Conservation (phyloP, 1,140 invertebrate genomes). For the Drosophila orosa region DNA sequence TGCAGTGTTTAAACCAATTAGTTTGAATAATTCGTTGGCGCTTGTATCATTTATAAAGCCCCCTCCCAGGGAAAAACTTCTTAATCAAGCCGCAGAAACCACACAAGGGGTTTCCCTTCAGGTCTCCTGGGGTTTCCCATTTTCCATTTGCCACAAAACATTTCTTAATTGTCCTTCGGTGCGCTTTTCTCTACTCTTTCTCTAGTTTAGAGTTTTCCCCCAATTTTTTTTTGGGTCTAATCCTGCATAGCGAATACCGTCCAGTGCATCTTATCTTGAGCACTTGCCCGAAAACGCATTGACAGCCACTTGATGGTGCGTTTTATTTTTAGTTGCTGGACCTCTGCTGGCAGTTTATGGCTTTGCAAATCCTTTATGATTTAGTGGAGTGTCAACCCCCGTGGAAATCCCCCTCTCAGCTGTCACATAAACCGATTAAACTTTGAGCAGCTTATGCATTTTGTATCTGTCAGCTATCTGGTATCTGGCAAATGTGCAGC, state of each 20-base stretch:
- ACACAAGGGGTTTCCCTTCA: constrained; percentile 24
- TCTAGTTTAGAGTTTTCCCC: neutral
- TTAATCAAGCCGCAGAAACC: constrained; percentile 47
- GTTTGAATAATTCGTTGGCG: constrained; percentile 46
- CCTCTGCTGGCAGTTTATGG: constrained; percentile 59
- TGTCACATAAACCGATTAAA: constrained; percentile 80
- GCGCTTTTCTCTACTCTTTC: constrained; percentile 27
- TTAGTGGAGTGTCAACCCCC: constrained; percentile 58
- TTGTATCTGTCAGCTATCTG: constrained; percentile 63
- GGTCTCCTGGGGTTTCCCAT: constrained; percentile 4
- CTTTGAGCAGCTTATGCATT: constrained; percentile 79
- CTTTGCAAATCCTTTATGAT: constrained; percentile 68
- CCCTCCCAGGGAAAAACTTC: constrained; percentile 22
- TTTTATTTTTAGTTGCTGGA: constrained; percentile 32
- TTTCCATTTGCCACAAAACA: constrained; percentile 6
- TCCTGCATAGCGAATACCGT: constrained; percentile 14
- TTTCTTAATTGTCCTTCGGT: constrained; percentile 49
- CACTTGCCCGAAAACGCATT: constrained; percentile 62
- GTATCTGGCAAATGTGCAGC: constrained; percentile 73
- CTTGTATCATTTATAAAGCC: constrained; percentile 52
- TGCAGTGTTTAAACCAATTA: constrained; percentile 43
- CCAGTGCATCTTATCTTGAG: constrained; percentile 64
- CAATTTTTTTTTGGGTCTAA: constrained; percentile 29
- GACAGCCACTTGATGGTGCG: constrained; percentile 71
- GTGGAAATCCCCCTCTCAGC: constrained; percentile 19